phyloP scores from a whole-genome alignment of 2,888 invertebrate species.

The Hemistola chrysoprasaria region DNA sequence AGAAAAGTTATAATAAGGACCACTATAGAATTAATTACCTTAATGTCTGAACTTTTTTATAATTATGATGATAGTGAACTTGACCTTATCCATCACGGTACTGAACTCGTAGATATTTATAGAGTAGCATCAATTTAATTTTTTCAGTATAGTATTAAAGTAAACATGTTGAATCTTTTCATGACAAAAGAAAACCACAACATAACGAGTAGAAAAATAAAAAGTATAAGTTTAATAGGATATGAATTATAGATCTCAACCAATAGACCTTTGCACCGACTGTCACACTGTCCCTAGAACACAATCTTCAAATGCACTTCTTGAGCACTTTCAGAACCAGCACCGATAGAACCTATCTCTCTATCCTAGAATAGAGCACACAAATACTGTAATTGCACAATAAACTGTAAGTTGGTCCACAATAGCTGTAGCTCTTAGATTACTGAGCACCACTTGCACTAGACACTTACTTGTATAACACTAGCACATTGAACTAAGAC shows the following conservation, averaged over 20 bases:
- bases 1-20: no score
- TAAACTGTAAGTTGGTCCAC: conserved; percentile 64
- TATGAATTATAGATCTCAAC: conserved; percentile 67
- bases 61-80: no score
- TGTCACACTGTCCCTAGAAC: conserved; percentile 74
- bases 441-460: conserved; percentile 62
- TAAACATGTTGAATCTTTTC: no score
- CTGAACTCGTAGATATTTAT: no score
- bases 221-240: not conserved
- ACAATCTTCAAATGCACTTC: conserved; percentile 72
- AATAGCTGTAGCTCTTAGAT: conserved; percentile 67
- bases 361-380: conserved; percentile 74
- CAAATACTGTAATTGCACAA: conserved; percentile 64
- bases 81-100: no score
- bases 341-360: conserved; percentile 65
- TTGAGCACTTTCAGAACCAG: conserved; percentile 63
- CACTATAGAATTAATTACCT: no score
- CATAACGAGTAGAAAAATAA: no score
- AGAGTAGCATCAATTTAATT: not conserved
- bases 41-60: no score
- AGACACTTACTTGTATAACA: conserved; percentile 61
- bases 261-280: conserved; percentile 70
- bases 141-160: not conserved
- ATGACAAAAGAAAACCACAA: no score
- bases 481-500: conserved; percentile 62